phyloP scores from a whole-genome alignment of 2,888 invertebrate species.

The Coenonympha glycerion region DNA sequence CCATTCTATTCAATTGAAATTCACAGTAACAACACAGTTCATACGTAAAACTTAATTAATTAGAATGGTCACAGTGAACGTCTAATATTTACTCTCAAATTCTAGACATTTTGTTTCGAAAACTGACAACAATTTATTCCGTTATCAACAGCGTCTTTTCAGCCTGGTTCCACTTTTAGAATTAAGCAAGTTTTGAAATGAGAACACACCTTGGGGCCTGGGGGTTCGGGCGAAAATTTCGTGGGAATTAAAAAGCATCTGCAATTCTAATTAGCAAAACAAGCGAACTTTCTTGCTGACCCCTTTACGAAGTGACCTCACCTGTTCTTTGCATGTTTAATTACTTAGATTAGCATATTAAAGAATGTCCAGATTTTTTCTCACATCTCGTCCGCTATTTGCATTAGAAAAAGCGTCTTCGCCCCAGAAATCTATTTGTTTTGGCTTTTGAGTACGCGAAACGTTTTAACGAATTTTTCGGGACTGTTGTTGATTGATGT shows the following conservation, averaged over 20 bases:
- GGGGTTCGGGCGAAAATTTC: constrained; percentile 18
- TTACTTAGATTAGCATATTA: constrained; percentile 38
- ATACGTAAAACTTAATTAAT: too few species aligned
- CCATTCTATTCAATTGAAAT: too few species aligned
- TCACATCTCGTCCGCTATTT: constrained; percentile 44
- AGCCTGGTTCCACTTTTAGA: constrained; percentile 2
- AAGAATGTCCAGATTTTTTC: constrained; percentile 35
- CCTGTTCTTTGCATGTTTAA: constrained; percentile 53
- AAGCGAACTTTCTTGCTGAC: constrained; percentile 41
- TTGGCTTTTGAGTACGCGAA: constrained; percentile 13
- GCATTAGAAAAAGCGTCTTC: constrained; percentile 25
- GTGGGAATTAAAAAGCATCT: constrained; percentile 48
- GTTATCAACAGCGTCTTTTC: neutral
- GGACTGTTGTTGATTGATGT: constrained; percentile 10
- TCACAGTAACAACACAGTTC: too few species aligned
- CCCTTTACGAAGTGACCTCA: constrained; percentile 60
- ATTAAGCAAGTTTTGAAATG: constrained; percentile 12
- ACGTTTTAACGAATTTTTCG: constrained; percentile 19
- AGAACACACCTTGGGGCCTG: neutral
- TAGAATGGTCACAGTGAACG: too few species aligned
- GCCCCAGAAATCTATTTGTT: constrained; percentile 19
- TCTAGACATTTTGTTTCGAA: too few species aligned
- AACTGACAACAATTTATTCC: too few species aligned
- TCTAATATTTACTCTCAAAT: too few species aligned
- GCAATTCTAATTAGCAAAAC: constrained; percentile 48